phyloP scores from a whole-genome alignment of 2,888 invertebrate species.

The Seladonia tumulorum region DNA sequence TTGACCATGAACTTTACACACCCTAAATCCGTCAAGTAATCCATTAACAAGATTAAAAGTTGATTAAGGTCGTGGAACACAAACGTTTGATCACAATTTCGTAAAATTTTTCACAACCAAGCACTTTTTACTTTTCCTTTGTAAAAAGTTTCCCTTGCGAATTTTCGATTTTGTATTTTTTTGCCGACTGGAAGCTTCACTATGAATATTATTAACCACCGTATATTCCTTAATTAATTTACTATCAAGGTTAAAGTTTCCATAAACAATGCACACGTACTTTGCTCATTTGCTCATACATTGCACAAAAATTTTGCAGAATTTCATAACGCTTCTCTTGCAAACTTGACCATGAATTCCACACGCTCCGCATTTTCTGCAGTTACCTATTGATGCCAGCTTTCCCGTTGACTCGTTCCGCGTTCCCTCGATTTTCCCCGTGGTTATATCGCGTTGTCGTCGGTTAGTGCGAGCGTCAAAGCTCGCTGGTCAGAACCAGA shows the following conservation, averaged over 20 bases:
- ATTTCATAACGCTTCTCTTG: too few species aligned
- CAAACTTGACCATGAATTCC: not conserved
- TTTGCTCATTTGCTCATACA: too few species aligned
- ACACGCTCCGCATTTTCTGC: not conserved
- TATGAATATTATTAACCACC: too few species aligned
- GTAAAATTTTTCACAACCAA: not conserved
- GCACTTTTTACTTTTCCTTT: too few species aligned
- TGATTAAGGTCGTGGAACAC: too few species aligned
- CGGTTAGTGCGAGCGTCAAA: not conserved
- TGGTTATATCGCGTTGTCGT: not conserved
- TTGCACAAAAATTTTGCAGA: too few species aligned
- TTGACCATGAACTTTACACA: not conserved
- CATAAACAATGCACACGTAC: too few species aligned
- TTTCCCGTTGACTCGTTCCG: not conserved
- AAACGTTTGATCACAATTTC: not conserved
- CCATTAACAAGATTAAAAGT: not conserved
- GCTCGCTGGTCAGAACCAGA: not conserved
- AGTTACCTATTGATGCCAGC: not conserved
- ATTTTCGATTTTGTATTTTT: too few species aligned
- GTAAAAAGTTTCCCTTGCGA: too few species aligned
- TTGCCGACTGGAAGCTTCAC: too few species aligned
- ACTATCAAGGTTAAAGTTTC: too few species aligned
- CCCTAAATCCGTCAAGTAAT: not conserved
- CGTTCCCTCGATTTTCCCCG: not conserved
- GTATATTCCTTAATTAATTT: too few species aligned